phyloP scores from a whole-genome alignment of 2,113 vertebrate genomes.

The Zootoca vivipara region DNA sequence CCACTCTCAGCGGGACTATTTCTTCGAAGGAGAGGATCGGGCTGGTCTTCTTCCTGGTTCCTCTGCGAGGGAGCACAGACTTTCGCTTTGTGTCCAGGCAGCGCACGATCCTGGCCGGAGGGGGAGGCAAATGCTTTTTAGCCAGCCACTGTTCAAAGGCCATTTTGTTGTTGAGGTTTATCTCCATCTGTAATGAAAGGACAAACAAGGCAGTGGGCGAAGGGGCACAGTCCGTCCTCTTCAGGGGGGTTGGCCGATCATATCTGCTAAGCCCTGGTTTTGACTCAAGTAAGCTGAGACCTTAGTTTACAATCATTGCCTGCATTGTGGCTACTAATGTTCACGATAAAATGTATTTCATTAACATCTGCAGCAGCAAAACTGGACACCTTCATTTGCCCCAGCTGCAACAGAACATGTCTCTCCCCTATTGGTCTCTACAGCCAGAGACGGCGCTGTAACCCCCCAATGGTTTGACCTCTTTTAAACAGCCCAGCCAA shows the following conservation, averaged over 20 bases:
- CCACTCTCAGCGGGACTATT: rapidly evolving
- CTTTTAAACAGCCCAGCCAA: too few relatives aligned
- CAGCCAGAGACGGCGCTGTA: too few relatives aligned
- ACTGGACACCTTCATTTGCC: too few relatives aligned
- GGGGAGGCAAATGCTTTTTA: neutral
- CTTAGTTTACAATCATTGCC: neutral
- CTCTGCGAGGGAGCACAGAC: neutral
- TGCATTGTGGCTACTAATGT: neutral
- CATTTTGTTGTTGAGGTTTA: neutral
- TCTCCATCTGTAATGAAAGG: constrained; percentile 51
- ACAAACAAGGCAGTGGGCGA: neutral
- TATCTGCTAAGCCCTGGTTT: neutral
- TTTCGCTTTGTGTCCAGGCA: neutral
- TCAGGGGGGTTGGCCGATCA: too few relatives aligned
- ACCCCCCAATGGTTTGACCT: too few relatives aligned
- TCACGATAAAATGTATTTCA: neutral
- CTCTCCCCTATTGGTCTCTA: too few relatives aligned
- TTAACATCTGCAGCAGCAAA: neutral
- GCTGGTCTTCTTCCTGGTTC: rapidly evolving
- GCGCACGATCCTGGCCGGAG: rapidly evolving
- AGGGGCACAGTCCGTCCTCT: too few relatives aligned
- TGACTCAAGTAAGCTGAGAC: neutral
- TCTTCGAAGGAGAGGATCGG: rapidly evolving
- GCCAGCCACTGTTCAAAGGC: constrained; percentile 58
- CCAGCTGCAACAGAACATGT: too few relatives aligned